phyloP scores from a whole-genome alignment of 1,140 invertebrate species.

The Coelopa frigida region DNA sequence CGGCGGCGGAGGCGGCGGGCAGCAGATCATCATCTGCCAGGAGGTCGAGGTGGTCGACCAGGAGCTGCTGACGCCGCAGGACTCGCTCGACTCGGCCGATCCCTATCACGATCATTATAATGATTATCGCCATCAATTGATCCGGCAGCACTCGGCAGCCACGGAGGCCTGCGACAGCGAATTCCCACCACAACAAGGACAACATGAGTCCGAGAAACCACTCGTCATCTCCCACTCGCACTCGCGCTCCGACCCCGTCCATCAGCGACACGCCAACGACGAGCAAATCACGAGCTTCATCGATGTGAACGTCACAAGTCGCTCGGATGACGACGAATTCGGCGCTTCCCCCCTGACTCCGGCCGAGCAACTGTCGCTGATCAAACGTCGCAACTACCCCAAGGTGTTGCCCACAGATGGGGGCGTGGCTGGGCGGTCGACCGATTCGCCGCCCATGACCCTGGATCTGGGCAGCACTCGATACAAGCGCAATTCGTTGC shows the following conservation, averaged over 20 bases:
- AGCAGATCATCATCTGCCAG: constrained; percentile 38
- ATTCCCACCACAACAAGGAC: constrained; percentile 14
- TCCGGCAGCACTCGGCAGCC: constrained; percentile 30
- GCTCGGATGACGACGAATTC: constrained; percentile 44
- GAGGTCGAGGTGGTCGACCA: constrained; percentile 39
- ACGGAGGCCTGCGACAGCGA: constrained; percentile 30
- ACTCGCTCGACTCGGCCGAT: constrained; percentile 34
- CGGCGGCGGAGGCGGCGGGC: constrained; percentile 21
- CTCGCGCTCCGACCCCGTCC: constrained; percentile 64
- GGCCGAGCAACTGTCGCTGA: constrained; percentile 62
- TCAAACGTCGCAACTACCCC: constrained; percentile 69
- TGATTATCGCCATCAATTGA: constrained; percentile 23
- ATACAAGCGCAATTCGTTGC: constrained; percentile 30
- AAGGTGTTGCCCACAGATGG: constrained; percentile 64
- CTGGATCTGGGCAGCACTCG: constrained; percentile 13
- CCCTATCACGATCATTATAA: no score
- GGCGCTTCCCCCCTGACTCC: constrained; percentile 49
- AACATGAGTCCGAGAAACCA: constrained; percentile 2
- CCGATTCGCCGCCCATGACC: constrained; percentile 16
- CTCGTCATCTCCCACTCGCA: constrained; percentile 66
- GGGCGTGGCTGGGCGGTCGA: constrained; percentile 2
- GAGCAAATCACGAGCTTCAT: constrained; percentile 47
- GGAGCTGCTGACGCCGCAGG: constrained; percentile 28
- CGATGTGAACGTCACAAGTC: constrained; percentile 68
- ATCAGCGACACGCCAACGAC: constrained; percentile 23